A percentile compares a stretch with the other conserved stretches of the same genome.
Conservation (phyloP, 92 coral and sea anemone genomes). For the Phenganax stokvisi region DNA sequence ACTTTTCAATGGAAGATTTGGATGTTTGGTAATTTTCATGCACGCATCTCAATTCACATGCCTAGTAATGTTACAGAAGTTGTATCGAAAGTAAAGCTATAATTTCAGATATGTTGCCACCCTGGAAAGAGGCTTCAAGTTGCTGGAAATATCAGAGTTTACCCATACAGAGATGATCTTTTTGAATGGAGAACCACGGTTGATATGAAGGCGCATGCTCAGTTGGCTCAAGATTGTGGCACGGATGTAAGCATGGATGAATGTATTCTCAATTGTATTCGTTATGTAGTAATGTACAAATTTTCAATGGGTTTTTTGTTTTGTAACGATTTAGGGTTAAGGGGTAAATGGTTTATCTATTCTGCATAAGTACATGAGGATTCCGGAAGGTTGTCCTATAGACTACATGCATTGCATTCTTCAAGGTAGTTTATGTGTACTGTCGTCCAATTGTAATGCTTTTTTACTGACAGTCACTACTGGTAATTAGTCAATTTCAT, state of each 20-base stretch:
- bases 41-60: neutral
- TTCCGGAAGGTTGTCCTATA: conserved; percentile 54
- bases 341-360: neutral
- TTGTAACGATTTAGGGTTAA: neutral
- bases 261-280: neutral
- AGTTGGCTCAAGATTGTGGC: neutral
- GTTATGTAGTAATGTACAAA: neutral
- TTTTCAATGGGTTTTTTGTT: neutral
- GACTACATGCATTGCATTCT: conserved; percentile 61
- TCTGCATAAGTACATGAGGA: conserved; percentile 23
- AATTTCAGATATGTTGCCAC: neutral
- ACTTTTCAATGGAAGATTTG: conserved; percentile 57
- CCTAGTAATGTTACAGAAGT: too few species aligned
- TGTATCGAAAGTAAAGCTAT: neutral
- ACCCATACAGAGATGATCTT: neutral
- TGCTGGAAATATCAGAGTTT: neutral
- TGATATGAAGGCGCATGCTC: neutral
- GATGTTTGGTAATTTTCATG: conserved; percentile 39
- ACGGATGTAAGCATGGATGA: neutral
- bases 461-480: conserved; percentile 5
- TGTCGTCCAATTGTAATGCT: neutral
- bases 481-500: conserved; percentile 41
- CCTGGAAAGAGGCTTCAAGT: conserved; percentile 7
- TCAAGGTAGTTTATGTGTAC: conserved; percentile 38
- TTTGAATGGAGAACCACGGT: neutral